A percentile compares a stretch with the other conserved stretches of the same genome.
phyloP scores from a whole-genome alignment of 2,113 vertebrate species.

The Mungos mungo region DNA sequence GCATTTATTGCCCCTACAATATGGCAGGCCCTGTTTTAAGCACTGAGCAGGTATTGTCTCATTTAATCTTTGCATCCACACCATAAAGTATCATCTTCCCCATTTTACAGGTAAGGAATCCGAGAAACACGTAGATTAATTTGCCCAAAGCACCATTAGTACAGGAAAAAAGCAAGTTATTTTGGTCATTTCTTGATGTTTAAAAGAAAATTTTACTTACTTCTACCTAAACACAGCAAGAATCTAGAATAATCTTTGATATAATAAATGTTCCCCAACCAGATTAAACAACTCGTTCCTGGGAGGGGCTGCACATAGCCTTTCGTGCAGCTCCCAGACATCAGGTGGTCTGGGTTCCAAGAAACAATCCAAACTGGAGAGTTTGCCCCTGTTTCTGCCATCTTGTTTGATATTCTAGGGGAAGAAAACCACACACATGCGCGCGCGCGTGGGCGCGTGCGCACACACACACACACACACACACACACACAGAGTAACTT shows the following conservation, averaged over 20 bases:
- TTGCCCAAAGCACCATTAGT: slow-evolving; percentile 15
- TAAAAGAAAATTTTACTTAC: slow-evolving; percentile 56
- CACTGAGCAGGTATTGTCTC: background rate
- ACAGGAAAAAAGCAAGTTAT: background rate
- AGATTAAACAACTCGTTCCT: slow-evolving; percentile 24
- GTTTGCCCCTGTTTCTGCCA: background rate
- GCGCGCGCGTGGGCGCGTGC: too few species aligned
- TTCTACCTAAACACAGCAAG: slow-evolving; percentile 45
- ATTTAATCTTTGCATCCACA: slow-evolving; percentile 16
- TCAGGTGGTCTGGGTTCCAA: background rate
- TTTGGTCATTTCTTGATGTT: slow-evolving; percentile 42
- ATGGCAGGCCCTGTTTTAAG: background rate
- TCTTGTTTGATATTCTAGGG: background rate
- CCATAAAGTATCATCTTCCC: background rate
- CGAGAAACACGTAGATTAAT: background rate
- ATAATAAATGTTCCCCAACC: slow-evolving; percentile 2
- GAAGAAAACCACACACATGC: background rate
- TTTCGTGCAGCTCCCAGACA: background rate
- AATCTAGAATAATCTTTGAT: slow-evolving; percentile 46
- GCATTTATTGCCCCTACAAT: background rate
- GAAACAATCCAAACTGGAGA: background rate
- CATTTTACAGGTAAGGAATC: slow-evolving; percentile 13
- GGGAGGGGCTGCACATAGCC: background rate
- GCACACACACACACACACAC: background rate
- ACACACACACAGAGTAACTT: background rate